These are phyloP conservation scores for Tachina lurida DNA, from an alignment of 2,888 invertebrate genomes.

Conservation along the genomic window DNA sequence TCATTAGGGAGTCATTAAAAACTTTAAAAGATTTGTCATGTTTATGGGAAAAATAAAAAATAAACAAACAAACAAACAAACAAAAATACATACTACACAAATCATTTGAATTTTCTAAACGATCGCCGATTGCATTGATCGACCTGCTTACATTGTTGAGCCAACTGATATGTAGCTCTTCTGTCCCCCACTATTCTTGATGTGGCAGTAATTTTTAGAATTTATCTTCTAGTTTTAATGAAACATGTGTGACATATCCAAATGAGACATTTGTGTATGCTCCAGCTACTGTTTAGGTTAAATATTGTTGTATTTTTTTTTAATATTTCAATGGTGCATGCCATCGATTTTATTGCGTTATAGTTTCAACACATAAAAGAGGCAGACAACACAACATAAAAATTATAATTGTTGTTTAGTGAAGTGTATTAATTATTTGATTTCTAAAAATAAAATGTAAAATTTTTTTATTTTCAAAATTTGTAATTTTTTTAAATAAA, in stretches of 20 bases:
- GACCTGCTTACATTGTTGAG: neutral
- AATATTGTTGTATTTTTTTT: constrained; percentile 30
- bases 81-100: neutral
- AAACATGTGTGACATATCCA: constrained; percentile 46
- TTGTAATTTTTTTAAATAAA: neutral
- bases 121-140: constrained; percentile 19
- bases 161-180: neutral
- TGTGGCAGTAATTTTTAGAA: constrained; percentile 22
- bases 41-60: constrained; percentile 42
- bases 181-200: neutral
- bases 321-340: constrained; percentile 59
- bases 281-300: constrained; percentile 56
- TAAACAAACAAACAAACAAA: constrained; percentile 3
- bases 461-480: neutral
- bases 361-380: constrained; percentile 17
- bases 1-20: constrained; percentile 41
- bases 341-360: constrained; percentile 35
- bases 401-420: constrained; percentile 2
- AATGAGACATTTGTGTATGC: constrained; percentile 54
- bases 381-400: constrained; percentile 15
- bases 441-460: constrained; percentile 5
- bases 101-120: constrained; percentile 1
- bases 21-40: constrained; percentile 50
- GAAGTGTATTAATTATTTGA: neutral
- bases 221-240: constrained; percentile 26